Base-by-base conservation (phyloP, 2,113 vertebrate species). In the Cephalopholis sonnerati region DNA sequence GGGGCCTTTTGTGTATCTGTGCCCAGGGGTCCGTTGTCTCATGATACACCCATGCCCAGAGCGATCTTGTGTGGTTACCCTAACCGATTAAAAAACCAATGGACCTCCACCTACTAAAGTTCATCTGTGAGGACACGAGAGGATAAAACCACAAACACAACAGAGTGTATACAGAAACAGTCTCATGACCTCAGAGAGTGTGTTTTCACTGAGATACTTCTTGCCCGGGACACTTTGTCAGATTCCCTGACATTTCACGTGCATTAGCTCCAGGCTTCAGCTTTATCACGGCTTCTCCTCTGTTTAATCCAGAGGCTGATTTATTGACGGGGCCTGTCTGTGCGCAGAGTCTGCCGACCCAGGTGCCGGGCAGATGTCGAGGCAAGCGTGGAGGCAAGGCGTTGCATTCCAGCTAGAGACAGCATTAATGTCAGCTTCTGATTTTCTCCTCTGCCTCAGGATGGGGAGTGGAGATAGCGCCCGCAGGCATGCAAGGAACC, bases 291-390 rank as follows among this genome's bases (percentile, higher is more conserved):
- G 81, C 69, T 29, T 86, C 76, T 82, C 62, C 32, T 69, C 74
- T 57, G 82, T 90, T 91, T 87, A 89, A 91, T 85, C 86, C 87
- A 70, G 11, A 61, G 61, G 32, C 75, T 91, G 91, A 93, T 93
- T 93, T 93, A 93, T 82, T 77, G 84, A 81, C 32, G 39, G 16
- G 73, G 78, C 29, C 78, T 39, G 79, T 72, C 74, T 68, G 25
- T 9, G 22, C 7, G 13, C 39, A 6, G 61, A 80, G 29, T 32
- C 64, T 8, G 59, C 73, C 69, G 62, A 83, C 53, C 92, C 93
- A 93, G 91, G 86, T 94, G 93, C 80, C 15, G 53, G 86, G 87
- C 93, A 94, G 90, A 93, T 93, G 92, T 89, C 1, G 67, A 87
- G 22, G 83, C 67, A 17, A 61, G 64, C 55, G 46, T 29, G 36